Evolutionary conservation across 2,888 invertebrate genomes (phyloP), one percentile per base, ranked within the genome.

Genomic region (Lissonota sp.): DNA sequence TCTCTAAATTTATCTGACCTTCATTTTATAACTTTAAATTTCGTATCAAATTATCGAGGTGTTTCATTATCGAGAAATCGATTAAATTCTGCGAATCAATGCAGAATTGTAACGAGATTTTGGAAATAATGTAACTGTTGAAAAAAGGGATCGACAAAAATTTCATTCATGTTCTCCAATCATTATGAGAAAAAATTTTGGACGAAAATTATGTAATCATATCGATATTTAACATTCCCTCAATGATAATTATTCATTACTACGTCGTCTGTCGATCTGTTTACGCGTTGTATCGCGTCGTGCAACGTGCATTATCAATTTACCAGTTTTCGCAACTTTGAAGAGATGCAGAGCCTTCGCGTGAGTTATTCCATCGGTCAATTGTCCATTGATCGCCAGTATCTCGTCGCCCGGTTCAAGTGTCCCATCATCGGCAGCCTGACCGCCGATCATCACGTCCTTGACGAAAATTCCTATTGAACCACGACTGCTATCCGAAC

Each of bases 401-500:
- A 95, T 94, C 90, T 95, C 94, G 87, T 95, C 95, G 39, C 95
- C 95, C 90, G 94, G 94, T 87, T 93, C 93, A 7, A 95, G 92
- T 58, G 93, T 93, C 6, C 94, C 94, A 85, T 94, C 94, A 80
- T 95, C 94, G 1, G 94, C 94, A 2, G 95, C 95, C 84, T 95
- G 94, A 6, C 95, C 95, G 10, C 93, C 92, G n/a, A 93, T 93
- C 87, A 94, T 94, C 49, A 95, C 94, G 40, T 94, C 94, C 88
- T 95, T 94, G 51, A 95, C 94, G 87, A 94, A 95, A 82, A 95
- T 95, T 0, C 95, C 95, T 92, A 94, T 94, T 78, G 93, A 93
- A 5, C 95, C 95, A 86, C 94, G 94, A 5, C 93, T 94, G 7
- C 95, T 95, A 86, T 95, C 95, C 40, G 93, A 93, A 0, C 95